Evolutionary conservation across 2,888 invertebrate genomes (phyloP).

Genomic region (Lutraria lutraria): DNA sequence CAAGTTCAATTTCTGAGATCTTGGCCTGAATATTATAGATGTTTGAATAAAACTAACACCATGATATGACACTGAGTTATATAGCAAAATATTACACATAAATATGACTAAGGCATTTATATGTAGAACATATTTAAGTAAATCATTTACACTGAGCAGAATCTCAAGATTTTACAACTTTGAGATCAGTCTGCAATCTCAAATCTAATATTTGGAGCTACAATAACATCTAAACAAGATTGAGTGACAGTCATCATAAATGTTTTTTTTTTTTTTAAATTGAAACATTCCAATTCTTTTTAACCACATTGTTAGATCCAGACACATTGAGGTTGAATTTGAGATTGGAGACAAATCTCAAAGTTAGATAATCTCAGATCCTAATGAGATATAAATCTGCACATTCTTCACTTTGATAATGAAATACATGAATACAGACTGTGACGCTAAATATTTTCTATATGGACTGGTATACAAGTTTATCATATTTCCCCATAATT

Average conservation of each 20-base stretch:
- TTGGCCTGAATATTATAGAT: neutral
- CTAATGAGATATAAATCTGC: neutral
- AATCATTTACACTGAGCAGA: slow-evolving; percentile 2
- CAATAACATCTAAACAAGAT: too few relatives aligned
- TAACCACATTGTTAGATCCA: too few relatives aligned
- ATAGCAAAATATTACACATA: neutral
- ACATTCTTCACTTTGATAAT: neutral
- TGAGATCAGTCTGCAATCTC: too few relatives aligned
- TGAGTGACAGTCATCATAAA: too few relatives aligned
- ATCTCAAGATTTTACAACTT: too few relatives aligned
- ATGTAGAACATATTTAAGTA: neutral
- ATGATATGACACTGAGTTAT: neutral
- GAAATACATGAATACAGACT: neutral
- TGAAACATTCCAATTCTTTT: too few relatives aligned
- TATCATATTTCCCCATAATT: neutral
- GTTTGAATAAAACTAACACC: neutral
- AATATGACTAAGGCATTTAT: slow-evolving; percentile 16
- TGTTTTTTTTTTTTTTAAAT: too few relatives aligned
- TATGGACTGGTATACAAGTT: too few relatives aligned
- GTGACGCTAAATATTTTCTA: neutral
- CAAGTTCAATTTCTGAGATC: neutral
- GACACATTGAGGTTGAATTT: too few relatives aligned
- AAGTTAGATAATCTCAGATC: too few relatives aligned
- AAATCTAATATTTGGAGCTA: too few relatives aligned
- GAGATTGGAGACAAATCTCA: neutral